Evolutionary conservation across 2,113 vertebrate species (phyloP).

Genomic region (Nettapus auritus): DNA sequence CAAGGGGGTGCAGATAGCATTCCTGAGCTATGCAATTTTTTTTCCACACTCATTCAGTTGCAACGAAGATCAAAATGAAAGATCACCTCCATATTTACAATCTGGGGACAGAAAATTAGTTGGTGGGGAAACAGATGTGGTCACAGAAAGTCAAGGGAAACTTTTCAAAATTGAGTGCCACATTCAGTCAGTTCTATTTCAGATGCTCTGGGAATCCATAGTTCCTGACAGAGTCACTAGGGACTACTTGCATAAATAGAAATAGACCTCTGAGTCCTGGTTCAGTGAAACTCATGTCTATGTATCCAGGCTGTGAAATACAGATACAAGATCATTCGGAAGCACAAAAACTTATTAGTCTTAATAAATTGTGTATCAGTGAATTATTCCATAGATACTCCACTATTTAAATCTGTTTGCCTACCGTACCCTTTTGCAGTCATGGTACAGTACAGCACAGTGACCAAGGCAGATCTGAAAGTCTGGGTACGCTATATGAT

Average conservation of each 20-base stretch:
- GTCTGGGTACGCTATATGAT: neutral
- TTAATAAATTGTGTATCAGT: neutral
- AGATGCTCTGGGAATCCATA: neutral
- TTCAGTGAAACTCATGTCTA: neutral
- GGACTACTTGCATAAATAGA: conserved; percentile 10
- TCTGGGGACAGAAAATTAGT: neutral
- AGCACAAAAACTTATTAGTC: neutral
- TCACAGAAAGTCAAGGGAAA: neutral
- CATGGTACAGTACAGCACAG: neutral
- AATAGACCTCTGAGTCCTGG: conserved; percentile 2
- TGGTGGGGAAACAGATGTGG: neutral
- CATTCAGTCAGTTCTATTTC: neutral
- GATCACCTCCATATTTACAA: neutral
- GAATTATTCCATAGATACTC: neutral
- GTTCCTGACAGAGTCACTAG: neutral
- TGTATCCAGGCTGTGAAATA: neutral
- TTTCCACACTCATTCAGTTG: neutral
- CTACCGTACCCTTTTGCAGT: neutral
- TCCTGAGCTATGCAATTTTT: neutral
- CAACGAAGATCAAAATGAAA: neutral
- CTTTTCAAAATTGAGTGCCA: neutral
- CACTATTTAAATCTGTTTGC: neutral
- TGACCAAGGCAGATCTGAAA: neutral
- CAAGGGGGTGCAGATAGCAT: neutral
- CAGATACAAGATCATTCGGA: neutral